These are phyloP conservation scores for Chymomyza amoena DNA, from an alignment of 2,888 invertebrate genomes.

Conservation along the genomic window DNA sequence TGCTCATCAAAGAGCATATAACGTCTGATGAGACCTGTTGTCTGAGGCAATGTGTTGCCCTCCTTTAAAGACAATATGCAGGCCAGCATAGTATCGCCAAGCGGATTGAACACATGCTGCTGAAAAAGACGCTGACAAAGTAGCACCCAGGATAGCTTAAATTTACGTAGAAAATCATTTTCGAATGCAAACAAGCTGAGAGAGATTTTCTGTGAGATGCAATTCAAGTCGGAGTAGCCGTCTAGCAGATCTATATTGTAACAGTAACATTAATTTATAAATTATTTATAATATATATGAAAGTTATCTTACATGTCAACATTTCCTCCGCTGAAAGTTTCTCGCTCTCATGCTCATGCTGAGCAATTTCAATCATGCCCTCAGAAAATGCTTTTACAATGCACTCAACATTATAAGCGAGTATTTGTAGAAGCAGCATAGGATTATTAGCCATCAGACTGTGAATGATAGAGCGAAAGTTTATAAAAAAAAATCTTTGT, in stretches of 20 bases:
- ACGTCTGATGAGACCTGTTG: conserved; percentile 78
- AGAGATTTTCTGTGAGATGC: conserved; percentile 82
- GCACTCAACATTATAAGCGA: conserved; percentile 84
- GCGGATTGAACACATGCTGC: conserved; percentile 79
- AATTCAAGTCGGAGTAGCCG: conserved; percentile 83
- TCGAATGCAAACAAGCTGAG: conserved; percentile 83
- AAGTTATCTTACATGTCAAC: conserved; percentile 72
- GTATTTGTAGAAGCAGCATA: conserved; percentile 83
- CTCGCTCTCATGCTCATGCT: conserved; percentile 74
- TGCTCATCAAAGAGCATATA: conserved; percentile 82
- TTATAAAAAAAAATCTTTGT: background rate
- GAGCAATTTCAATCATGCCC: conserved; percentile 77
- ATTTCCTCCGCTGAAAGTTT: conserved; percentile 77
- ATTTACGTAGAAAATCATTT: conserved; percentile 82
- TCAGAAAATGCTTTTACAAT: conserved; percentile 82
- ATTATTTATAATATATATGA: background rate
- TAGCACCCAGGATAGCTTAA: conserved; percentile 84
- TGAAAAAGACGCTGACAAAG: conserved; percentile 85
- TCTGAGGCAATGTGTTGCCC: conserved; percentile 74
- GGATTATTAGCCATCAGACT: conserved; percentile 82
- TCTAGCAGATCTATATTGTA: conserved; percentile 81
- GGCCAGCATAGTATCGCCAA: conserved; percentile 81
- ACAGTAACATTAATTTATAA: conserved; percentile 10
- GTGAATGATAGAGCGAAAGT: conserved; percentile 13
- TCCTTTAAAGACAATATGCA: conserved; percentile 80